Conservation (phyloP, 2,113 vertebrate genomes). For the Austrofundulus limnaeus region DNA sequence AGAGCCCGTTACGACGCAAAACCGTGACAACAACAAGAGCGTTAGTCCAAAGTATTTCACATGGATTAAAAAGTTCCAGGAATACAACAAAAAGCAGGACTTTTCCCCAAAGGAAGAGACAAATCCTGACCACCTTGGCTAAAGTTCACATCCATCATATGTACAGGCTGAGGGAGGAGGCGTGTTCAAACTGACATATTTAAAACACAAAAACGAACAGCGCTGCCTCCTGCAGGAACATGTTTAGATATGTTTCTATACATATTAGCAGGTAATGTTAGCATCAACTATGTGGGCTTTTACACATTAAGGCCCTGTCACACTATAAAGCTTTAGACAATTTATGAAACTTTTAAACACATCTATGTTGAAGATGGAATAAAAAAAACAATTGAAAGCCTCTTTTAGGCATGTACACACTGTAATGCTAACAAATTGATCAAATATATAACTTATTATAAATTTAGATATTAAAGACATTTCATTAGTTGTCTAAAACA, state of each 20-base stretch:
- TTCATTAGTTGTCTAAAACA: no score
- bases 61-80: conserved; percentile 66
- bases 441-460: no score
- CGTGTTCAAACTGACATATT: conserved; percentile 13
- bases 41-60: conserved; percentile 57
- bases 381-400: no score
- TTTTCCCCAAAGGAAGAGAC: conserved; percentile 55
- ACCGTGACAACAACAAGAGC: conserved; percentile 10
- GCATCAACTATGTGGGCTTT: conserved; percentile 12
- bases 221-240: conserved; percentile 52
- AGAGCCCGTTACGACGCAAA: no score
- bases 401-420: no score
- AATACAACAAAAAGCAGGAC: conserved; percentile 74
- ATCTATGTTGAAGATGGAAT: no score
- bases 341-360: no score
- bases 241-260: conserved; percentile 44
- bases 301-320: no score
- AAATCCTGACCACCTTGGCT: conserved; percentile 51
- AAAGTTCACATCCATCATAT: conserved; percentile 70
- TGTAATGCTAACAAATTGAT: no score
- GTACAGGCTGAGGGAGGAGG: conserved; percentile 68
- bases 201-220: conserved; percentile 39
- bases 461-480: no score
- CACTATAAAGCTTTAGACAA: no score
- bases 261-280: conserved; percentile 43